Base-by-base conservation (phyloP, 2,888 invertebrate species). In the Chymomyza procnemis region DNA sequence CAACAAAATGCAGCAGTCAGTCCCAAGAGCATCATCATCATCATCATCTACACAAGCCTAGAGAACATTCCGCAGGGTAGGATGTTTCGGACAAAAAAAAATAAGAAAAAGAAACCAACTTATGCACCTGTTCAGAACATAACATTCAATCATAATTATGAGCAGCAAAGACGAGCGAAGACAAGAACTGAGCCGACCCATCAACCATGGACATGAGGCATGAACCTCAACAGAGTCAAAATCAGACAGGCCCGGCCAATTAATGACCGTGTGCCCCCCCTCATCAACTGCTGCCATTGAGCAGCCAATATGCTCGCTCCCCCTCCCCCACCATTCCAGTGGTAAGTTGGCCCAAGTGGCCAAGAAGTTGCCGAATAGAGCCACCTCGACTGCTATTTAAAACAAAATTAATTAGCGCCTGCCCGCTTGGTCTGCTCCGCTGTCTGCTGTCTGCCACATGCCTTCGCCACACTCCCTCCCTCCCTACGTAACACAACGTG, bases 371-470 rank as follows among this genome's bases (percentile, higher is more conserved):
- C 34, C 34, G 34, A 50, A 50, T 64, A n/a, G 19, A 30, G 3
- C 56, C 71, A 56, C 66, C 75, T 70, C 64, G 19, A n/a, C 70
- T 73, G 68, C 65, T 73, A 68, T 75, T 76, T 68, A 75, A 77
- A 80, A 76, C 75, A 76, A 87, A 88, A 86, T 86, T 88, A 88
- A 88, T 86, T 88, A 88, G 86, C 85, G 85, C 83, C 85, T 81
- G 86, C 69, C 74, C 61, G 73, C 73, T 61, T 64, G 69, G 73
- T 62, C 84, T 56, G 73, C 80, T 71, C 63, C 21, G 21, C 18
- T 54, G 48, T 41, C 34, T 41, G 34, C 34, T 41, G 26, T 26
- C 26, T 76, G 74, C 26, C 26, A 3, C 22, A 22, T 22, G 34
- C n/a, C n/a, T n/a, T n/a, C n/a, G n/a, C n/a, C n/a, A n/a, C n/a